Conservation (phyloP, 2,113 vertebrate species). For the Rattus rattus region DNA sequence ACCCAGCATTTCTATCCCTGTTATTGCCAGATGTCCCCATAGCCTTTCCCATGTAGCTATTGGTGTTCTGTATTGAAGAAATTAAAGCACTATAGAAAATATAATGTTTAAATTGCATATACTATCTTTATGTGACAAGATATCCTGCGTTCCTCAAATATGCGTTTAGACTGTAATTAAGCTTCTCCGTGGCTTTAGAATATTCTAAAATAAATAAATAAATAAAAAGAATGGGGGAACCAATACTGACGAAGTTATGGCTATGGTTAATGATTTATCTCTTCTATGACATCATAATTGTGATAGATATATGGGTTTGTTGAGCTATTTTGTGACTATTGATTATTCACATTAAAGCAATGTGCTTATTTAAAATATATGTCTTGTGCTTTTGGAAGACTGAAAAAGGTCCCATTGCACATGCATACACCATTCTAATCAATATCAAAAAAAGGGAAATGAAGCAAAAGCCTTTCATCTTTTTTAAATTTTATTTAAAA, state of each 20-base stretch:
- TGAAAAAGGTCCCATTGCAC: not conserved
- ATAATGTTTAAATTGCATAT: conserved; percentile 9
- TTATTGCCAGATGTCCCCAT: not conserved
- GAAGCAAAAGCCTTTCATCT: not conserved
- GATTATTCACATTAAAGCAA: not conserved
- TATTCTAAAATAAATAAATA: not conserved
- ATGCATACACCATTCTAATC: not conserved
- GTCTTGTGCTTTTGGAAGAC: not conserved
- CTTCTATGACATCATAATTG: conserved; percentile 27
- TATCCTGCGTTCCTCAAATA: conserved; percentile 43
- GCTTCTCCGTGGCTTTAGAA: conserved; percentile 25
- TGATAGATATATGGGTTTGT: not conserved
- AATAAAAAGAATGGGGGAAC: too few relatives aligned
- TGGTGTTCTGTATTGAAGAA: conserved; percentile 34
- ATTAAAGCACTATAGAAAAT: conserved; percentile 6
- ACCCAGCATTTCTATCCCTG: not conserved
- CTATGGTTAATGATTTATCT: not conserved
- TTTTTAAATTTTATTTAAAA: not conserved
- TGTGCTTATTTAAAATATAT: not conserved
- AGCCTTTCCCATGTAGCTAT: not conserved
- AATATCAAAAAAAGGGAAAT: not conserved
- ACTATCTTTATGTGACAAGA: conserved; percentile 32
- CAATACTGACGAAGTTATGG: not conserved
- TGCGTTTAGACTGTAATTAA: not conserved
- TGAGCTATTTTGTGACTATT: not conserved